Percentiles rank a stretch among this genome's conserved stretches.
Conservation (phyloP, 2,113 vertebrate genomes). For the Neolamprologus longior region DNA sequence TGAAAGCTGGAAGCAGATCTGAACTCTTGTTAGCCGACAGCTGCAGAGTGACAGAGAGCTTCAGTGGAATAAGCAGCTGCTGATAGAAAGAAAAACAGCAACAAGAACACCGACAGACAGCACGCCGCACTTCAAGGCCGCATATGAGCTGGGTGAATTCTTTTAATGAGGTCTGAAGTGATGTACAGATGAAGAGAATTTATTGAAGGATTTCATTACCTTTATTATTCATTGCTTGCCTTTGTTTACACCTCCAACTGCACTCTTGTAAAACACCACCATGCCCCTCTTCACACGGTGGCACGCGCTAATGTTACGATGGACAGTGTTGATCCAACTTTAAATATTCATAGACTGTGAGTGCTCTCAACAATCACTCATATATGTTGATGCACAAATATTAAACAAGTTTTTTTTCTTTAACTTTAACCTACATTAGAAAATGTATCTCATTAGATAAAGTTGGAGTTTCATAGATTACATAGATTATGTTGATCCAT, state of each 20-base stretch:
- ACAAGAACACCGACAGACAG: background rate
- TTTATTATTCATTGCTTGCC: background rate
- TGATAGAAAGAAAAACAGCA: background rate
- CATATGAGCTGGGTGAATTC: conserved; percentile 1
- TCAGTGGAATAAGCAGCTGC: conserved; percentile 29
- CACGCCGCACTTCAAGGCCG: background rate
- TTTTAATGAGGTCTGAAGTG: background rate
- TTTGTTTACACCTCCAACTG: background rate
- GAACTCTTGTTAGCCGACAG: conserved; percentile 64
- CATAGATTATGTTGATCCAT: background rate
- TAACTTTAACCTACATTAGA: background rate
- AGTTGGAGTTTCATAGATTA: background rate
- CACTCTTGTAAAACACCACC: background rate
- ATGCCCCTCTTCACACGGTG: background rate
- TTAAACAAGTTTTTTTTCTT: background rate
- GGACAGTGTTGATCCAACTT: background rate
- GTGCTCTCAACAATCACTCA: background rate
- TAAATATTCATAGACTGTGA: background rate
- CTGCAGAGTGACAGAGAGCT: conserved; percentile 39
- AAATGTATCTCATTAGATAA: background rate
- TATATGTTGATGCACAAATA: background rate
- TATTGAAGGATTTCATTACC: background rate
- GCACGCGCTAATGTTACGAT: background rate
- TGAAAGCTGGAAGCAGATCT: conserved; percentile 50
- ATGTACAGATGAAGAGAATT: background rate